These are phyloP conservation scores for Chloropsis hardwickii DNA, from an alignment of 2,113 vertebrate genomes.

Conservation along the genomic window DNA sequence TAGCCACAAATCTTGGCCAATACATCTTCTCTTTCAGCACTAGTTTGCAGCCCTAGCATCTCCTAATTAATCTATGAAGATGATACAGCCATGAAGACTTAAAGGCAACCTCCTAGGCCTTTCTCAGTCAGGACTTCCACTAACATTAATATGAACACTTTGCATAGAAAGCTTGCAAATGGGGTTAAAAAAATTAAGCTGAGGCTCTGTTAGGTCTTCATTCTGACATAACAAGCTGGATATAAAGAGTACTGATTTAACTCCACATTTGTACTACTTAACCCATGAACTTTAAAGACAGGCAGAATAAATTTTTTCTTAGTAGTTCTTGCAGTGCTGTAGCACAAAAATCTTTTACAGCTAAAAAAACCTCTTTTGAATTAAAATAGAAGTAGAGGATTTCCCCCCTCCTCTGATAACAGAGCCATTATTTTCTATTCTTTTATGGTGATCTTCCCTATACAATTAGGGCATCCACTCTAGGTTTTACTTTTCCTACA, in stretches of 20 bases:
- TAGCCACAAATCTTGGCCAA: neutral
- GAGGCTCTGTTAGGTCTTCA: neutral
- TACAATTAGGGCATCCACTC: neutral
- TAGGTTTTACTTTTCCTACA: neutral
- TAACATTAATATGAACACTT: neutral
- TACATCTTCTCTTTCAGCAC: neutral
- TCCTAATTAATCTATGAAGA: neutral
- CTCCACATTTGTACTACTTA: neutral
- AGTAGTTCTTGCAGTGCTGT: neutral
- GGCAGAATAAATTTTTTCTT: neutral
- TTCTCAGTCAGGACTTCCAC: neutral
- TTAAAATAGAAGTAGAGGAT: neutral
- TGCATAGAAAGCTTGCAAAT: neutral
- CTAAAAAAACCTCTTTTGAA: neutral
- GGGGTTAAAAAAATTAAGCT: neutral
- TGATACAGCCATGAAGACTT: neutral
- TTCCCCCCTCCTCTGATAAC: neutral
- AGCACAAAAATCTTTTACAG: neutral
- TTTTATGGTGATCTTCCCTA: neutral
- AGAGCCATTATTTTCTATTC: neutral
- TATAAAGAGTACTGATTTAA: neutral
- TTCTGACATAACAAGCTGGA: neutral
- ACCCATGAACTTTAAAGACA: neutral
- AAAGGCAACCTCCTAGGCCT: neutral
- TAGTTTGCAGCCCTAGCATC: neutral